phyloP scores from a whole-genome alignment of 37 sponge, comb jelly and placozoan genomes.

The Cliona cf. orientalis region DNA sequence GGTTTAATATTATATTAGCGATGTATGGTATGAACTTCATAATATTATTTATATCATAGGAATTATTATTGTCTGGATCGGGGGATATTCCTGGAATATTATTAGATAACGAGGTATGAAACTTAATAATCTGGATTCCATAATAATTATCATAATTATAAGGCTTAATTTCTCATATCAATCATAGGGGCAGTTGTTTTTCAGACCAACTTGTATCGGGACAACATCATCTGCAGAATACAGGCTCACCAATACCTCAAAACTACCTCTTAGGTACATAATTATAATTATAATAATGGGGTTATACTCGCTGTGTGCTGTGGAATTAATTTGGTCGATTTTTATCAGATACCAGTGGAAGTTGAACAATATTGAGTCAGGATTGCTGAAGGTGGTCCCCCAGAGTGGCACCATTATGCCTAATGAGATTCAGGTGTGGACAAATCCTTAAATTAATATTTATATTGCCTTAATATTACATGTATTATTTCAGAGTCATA shows the following conservation, averaged over 20 bases:
- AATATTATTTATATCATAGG: conserved; percentile 27
- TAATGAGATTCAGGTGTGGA: conserved; percentile 63
- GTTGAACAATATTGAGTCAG: neutral
- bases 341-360: conserved; percentile 58
- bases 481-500: conserved; percentile 35
- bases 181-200: conserved; percentile 67
- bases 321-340: neutral
- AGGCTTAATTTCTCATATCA: neutral
- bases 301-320: neutral
- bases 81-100: conserved; percentile 61
- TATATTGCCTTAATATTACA: neutral
- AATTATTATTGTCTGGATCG: conserved; percentile 56
- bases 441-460: neutral
- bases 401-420: conserved; percentile 53
- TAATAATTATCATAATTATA: neutral
- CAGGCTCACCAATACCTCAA: conserved; percentile 60
- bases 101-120: conserved; percentile 75
- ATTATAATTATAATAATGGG: neutral
- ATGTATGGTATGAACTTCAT: neutral
- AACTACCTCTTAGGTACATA: conserved; percentile 66
- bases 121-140: neutral
- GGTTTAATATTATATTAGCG: no score
- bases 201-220: conserved; percentile 81
- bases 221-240: conserved; percentile 41
- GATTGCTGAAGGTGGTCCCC: conserved; percentile 45